These are phyloP conservation scores for Tenualosa thibaudeaui DNA, from an alignment of 2,797 vertebrate species.

Conservation along the genomic window DNA sequence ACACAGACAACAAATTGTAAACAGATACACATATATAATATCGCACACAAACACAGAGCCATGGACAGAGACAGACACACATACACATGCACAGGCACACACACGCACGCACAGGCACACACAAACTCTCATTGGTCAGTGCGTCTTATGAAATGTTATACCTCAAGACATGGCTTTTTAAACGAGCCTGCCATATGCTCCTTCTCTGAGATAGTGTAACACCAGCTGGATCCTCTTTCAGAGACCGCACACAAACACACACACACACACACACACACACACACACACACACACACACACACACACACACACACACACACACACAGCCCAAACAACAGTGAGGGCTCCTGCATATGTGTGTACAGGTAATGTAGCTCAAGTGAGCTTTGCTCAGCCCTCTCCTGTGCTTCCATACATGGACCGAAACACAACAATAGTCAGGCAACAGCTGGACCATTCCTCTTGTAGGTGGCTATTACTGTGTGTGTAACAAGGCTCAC, in stretches of 20 bases:
- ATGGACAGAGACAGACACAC: not conserved
- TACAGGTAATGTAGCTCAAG: not conserved
- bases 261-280: constrained; percentile 6
- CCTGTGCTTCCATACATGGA: too few species aligned
- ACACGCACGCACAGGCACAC: not conserved
- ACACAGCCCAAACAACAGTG: not conserved
- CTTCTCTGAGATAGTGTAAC: not conserved
- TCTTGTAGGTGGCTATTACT: not conserved
- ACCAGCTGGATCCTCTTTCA: not conserved
- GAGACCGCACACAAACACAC: not conserved
- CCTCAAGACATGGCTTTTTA: not conserved
- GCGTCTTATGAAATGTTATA: not conserved
- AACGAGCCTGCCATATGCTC: not conserved
- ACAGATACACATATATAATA: not conserved
- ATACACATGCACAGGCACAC: not conserved
- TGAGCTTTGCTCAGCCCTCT: not conserved
- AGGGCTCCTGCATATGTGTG: not conserved
- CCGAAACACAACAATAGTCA: too few species aligned
- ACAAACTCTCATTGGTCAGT: not conserved
- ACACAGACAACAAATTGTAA: not conserved
- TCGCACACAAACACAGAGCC: not conserved
- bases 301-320: not conserved
- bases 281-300: not conserved
- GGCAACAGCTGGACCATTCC: too few species aligned
- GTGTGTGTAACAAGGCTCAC: not conserved